phyloP scores from a whole-genome alignment of 2,888 invertebrate species.

The Pristionchus japonicus region DNA sequence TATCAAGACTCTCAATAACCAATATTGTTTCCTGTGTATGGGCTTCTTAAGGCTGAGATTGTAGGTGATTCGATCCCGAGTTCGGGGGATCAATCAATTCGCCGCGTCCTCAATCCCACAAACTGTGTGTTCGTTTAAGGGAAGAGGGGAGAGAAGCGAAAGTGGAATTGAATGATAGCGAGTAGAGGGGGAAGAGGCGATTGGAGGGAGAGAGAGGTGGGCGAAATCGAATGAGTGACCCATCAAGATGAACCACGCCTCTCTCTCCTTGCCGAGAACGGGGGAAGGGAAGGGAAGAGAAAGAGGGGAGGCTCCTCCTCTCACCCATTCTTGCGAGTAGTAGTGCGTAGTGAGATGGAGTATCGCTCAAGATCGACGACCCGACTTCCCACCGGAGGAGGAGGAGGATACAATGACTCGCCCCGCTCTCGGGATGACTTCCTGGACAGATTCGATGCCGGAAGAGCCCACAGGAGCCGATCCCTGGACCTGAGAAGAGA shows the following conservation, averaged over 20 bases:
- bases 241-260: slow-evolving; percentile 26
- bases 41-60: too few relatives aligned
- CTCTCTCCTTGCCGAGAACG: background rate
- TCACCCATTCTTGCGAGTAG: background rate
- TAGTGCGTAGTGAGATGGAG: slow-evolving; percentile 41
- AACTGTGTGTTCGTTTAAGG: background rate
- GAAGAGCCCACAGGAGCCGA: slow-evolving; percentile 39
- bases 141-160: background rate
- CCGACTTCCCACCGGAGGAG: slow-evolving; percentile 9
- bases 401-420: slow-evolving; percentile 11
- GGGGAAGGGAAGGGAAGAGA: background rate
- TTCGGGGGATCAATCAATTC: slow-evolving; percentile 3
- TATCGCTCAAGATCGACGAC: slow-evolving; percentile 45
- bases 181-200: background rate
- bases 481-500: slow-evolving; percentile 43
- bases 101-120: background rate
- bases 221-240: slow-evolving; percentile 38
- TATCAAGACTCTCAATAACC: too few relatives aligned
- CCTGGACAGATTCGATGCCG: slow-evolving; percentile 45
- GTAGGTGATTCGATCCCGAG: too few relatives aligned
- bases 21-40: too few relatives aligned
- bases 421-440: slow-evolving; percentile 21
- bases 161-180: slow-evolving; percentile 36
- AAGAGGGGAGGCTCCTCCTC: background rate
- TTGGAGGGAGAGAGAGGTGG: background rate